A percentile compares a stretch with the other conserved stretches of the same genome.
These are phyloP conservation scores for Patella vulgata DNA, from an alignment of 1,140 invertebrate species.

Conservation along the genomic window DNA sequence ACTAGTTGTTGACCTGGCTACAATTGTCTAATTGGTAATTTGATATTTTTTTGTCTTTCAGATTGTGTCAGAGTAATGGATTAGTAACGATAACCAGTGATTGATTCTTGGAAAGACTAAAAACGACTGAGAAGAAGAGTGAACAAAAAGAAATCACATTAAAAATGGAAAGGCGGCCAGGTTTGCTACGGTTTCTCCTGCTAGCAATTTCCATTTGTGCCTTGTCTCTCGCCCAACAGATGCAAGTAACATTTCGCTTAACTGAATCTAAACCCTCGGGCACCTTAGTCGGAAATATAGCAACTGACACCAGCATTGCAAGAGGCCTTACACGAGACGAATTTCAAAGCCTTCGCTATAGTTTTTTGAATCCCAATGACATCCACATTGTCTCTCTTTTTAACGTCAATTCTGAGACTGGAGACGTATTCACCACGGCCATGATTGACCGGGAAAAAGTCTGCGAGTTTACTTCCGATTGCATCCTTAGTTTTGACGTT, in stretches of 20 bases:
- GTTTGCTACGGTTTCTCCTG: too few species aligned
- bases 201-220: too few species aligned
- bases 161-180: too few species aligned
- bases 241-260: conserved; percentile 29
- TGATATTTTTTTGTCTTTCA: too few species aligned
- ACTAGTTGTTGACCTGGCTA: too few species aligned
- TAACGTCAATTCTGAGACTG: conserved; percentile 42
- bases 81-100: too few species aligned
- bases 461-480: conserved; percentile 36
- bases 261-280: conserved; percentile 21
- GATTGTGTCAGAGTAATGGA: too few species aligned
- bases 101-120: too few species aligned
- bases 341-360: conserved; percentile 17
- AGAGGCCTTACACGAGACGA: conserved; percentile 1
- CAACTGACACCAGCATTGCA: conserved; percentile 14
- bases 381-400: conserved; percentile 36
- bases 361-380: conserved; percentile 13
- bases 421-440: conserved; percentile 46
- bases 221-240: too few species aligned
- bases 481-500: conserved; percentile 48
- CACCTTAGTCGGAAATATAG: conserved; percentile 26
- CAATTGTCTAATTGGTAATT: too few species aligned
- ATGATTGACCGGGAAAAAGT: conserved; percentile 54
- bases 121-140: too few species aligned
- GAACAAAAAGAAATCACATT: too few species aligned